Base-by-base conservation (phyloP, 2,797 vertebrate genomes). In the Thripadectes ignobilis region DNA sequence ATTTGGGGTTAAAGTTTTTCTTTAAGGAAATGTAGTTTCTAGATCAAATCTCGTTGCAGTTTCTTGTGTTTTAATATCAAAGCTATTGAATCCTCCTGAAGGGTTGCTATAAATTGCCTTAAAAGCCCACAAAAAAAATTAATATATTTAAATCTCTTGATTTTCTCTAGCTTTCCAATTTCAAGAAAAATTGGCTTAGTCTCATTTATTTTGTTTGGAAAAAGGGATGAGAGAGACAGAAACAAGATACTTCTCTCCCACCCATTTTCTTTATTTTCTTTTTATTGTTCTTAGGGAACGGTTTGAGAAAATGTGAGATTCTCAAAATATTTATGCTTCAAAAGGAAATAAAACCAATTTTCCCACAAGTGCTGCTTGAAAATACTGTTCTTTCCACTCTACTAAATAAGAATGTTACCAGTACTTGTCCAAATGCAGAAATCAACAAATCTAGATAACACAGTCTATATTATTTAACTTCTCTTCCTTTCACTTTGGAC, bases 201-300 rank as follows among this genome's bases (percentile, higher is more conserved):
- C 39, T 74, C 17, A 32, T 89, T 76, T 75, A 62, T 62, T 80
- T 23, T 36, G 22, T 26, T 52, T 27, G 8, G 18, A 10, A 32
- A n/a, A 15, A 21, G 1, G 2, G 4, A 19, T 0, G 9, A 74
- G 17, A 14, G 13, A 59, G 4, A 34, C 1, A 51, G 3, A 73
- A 61, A 45, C 2, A 72, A 57, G 12, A 22, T 23, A 43, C 8
- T 68, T 45, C 14, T 79, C 55, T 62, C 20, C 30, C 27, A 62
- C 1, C 2, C 6, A 29, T 85, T 87, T 65, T 38, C 43, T 76
- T 49, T 9, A 24, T 52, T 55, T 45, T 54, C 8, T 26, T 68
- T 36, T 54, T 23, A 6, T 27, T 71, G 5, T 29, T 49, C 10
- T 29, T 52, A 41, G 52, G 16, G 51, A 74, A 58, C 77, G 2